Evolutionary conservation across 2,797 vertebrate species (phyloP).

Genomic region (Lithobates sylvaticus): DNA sequence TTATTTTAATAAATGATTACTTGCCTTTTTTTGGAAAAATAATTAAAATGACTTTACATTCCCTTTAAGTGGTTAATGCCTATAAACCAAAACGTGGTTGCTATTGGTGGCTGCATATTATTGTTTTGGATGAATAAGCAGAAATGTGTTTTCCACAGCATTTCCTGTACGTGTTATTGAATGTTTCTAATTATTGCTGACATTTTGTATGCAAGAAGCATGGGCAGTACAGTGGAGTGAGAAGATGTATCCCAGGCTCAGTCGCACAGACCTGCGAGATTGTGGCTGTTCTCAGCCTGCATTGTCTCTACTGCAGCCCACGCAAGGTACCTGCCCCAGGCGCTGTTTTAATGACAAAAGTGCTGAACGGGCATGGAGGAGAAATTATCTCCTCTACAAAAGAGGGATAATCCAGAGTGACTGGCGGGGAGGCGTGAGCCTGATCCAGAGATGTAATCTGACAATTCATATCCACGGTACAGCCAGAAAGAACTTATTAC

Average conservation of each 20-base stretch:
- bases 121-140: background rate
- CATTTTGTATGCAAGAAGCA: constrained; percentile 31
- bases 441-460: constrained; percentile 61
- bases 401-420: constrained; percentile 60
- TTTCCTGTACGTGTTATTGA: background rate
- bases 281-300: constrained; percentile 51
- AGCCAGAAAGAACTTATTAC: constrained; percentile 54
- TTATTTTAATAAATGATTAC: too few species aligned
- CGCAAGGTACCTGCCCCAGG: constrained; percentile 59
- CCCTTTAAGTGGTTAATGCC: background rate
- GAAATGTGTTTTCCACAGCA: background rate
- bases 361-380: constrained; percentile 60
- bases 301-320: constrained; percentile 55
- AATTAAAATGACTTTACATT: too few species aligned
- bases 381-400: constrained; percentile 60
- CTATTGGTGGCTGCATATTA: background rate
- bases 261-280: constrained; percentile 53
- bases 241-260: constrained; percentile 47
- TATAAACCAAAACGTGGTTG: background rate
- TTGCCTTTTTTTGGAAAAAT: too few species aligned
- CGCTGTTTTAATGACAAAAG: constrained; percentile 63
- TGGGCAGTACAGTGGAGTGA: constrained; percentile 16
- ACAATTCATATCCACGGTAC: constrained; percentile 58
- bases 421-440: constrained; percentile 57
- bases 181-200: constrained; percentile 35